phyloP scores from a whole-genome alignment of 2,797 vertebrate genomes.

The Enteromius mattozi region DNA sequence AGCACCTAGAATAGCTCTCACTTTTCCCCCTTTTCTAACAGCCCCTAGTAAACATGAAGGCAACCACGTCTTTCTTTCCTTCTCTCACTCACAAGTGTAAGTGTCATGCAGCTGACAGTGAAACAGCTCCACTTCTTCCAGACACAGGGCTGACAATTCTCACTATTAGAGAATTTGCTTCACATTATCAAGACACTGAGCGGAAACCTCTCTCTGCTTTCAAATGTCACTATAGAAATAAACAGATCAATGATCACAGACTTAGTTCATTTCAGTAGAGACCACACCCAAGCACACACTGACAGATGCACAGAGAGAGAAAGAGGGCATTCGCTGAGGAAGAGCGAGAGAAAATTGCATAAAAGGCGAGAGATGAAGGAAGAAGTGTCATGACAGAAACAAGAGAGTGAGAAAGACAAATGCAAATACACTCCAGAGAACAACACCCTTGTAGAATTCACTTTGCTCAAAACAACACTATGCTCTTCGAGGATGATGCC shows the following conservation, averaged over 20 bases:
- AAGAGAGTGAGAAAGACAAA: not conserved
- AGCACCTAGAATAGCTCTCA: not conserved
- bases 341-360: constrained; percentile 1
- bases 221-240: constrained; percentile 33
- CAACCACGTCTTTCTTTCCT: not conserved
- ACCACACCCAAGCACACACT: constrained; percentile 67
- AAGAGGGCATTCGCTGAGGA: not conserved
- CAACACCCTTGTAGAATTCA: not conserved
- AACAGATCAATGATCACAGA: not conserved
- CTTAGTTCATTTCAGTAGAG: constrained; percentile 38
- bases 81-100: constrained; percentile 1
- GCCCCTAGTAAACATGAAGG: not conserved
- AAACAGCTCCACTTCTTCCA: not conserved
- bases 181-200: not conserved
- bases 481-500: not conserved
- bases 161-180: not conserved
- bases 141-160: constrained; percentile 41
- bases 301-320: constrained; percentile 15
- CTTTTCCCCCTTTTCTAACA: not conserved
- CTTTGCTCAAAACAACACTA: not conserved
- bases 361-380: not conserved
- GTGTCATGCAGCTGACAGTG: not conserved
- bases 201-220: not conserved
- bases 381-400: constrained; percentile 6
- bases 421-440: not conserved